Evolutionary conservation across 1,140 invertebrate genomes (phyloP), one percentile per base, ranked within the genome.

Genomic region (Latrodectus geometricus): DNA sequence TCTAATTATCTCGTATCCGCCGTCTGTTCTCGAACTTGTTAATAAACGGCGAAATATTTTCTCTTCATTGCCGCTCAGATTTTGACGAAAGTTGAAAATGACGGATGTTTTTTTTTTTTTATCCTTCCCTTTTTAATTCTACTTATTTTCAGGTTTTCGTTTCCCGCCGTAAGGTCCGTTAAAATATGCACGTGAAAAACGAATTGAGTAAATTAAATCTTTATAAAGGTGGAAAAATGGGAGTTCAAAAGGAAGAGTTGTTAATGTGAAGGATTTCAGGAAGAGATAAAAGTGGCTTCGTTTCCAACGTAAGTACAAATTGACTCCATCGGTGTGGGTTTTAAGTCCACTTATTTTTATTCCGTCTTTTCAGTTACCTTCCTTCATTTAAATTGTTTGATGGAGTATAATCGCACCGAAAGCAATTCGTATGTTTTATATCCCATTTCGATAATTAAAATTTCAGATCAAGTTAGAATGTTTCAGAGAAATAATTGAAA

Each of bases 151-250:
- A 35, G 35, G 35, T 35, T 61, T 61, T 17, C 54, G 54, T 61
- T 17, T 61, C 54, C 35, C 17, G 77, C 20, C 21, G 65, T n/a
- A 54, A 17, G 77, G 14, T 14, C n/a, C 7, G 17, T 79, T 79
- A 66, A 79, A 68, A 79, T 79, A 79, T 79, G 77, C 77, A 66
- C 49, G 77, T 49, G 35, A 79, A 79, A 79, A 79, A 69, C 61
- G 77, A 61, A 68, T 69, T 79, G 66, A 79, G 68, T 79, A 61
- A 79, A 79, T 79, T 79, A 66, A 68, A 49, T 56, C 15, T 52
- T 50, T 52, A 52, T 23, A 52, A 69, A 23, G 4, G 66, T 21
- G 56, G 15, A 50, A 49, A 35, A 56, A 68, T 68, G 23, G 68
- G 68, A 12, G 54, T 50, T 21, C 48, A 9, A 68, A 15, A 20